A percentile compares a stretch with the other conserved stretches of the same genome.
phyloP scores from a whole-genome alignment of 2,113 vertebrate genomes.

The Corydoras maculifer region DNA sequence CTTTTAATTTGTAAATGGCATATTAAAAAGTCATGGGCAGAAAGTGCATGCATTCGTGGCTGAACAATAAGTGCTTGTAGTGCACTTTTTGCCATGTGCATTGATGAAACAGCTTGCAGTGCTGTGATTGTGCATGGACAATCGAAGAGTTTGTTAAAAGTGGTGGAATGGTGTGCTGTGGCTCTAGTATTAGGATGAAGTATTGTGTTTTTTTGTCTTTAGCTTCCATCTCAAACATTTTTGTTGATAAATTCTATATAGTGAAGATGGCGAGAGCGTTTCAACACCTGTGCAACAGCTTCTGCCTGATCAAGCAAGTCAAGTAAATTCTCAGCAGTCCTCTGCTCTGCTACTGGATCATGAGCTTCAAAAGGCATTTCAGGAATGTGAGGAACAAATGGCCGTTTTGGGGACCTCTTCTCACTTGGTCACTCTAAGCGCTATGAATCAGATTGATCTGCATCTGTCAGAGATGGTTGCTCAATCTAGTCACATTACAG shows the following conservation, averaged over 20 bases:
- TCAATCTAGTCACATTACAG: constrained; percentile 35
- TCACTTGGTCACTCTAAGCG: constrained; percentile 14
- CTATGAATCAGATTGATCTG: constrained; percentile 24
- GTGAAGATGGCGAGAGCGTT: constrained; percentile 48
- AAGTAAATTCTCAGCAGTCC: constrained; percentile 33
- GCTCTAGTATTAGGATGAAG: constrained; percentile 47
- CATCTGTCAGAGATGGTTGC: constrained; percentile 17
- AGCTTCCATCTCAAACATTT: constrained; percentile 49
- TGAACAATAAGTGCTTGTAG: constrained; percentile 7
- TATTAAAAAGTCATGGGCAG: not conserved
- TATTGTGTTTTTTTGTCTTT: constrained; percentile 40
- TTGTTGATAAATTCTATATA: constrained; percentile 54
- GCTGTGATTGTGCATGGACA: constrained; percentile 49
- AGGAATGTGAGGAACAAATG: constrained; percentile 70
- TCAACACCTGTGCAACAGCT: constrained; percentile 25
- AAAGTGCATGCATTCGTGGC: constrained; percentile 1
- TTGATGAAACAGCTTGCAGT: constrained; percentile 32
- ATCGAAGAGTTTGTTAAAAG: constrained; percentile 27
- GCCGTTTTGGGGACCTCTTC: constrained; percentile 52
- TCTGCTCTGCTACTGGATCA: constrained; percentile 49
- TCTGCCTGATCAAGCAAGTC: constrained; percentile 26
- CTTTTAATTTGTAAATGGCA: not conserved
- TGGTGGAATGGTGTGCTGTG: constrained; percentile 26
- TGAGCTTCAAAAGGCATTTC: constrained; percentile 63
- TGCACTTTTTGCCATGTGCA: constrained; percentile 27